Conservation (phyloP, 2,888 invertebrate species). For the Physocephala rufipes region DNA sequence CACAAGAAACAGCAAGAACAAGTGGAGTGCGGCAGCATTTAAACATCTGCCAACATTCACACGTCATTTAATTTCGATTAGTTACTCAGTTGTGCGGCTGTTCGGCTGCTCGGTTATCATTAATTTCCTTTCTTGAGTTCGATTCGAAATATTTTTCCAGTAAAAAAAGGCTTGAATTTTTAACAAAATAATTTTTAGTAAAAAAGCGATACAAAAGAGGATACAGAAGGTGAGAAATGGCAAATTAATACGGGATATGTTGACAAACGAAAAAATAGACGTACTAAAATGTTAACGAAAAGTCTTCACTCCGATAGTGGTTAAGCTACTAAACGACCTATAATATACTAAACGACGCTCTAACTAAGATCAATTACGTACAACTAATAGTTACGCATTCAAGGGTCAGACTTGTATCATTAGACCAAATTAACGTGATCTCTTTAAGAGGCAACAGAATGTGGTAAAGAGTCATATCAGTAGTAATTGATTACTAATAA, state of each 20-base stretch:
- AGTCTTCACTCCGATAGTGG: too few relatives aligned
- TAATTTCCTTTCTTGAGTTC: background rate
- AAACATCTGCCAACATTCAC: slow-evolving; percentile 62
- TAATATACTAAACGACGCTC: too few relatives aligned
- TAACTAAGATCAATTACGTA: too few relatives aligned
- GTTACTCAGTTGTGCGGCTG: slow-evolving; percentile 46
- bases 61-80: slow-evolving; percentile 66
- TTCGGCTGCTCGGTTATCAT: background rate
- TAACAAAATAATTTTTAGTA: background rate
- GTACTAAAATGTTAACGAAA: too few relatives aligned
- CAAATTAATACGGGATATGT: background rate
- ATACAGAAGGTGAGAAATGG: background rate
- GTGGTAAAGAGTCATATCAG: too few relatives aligned
- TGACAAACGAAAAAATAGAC: background rate
- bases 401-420: too few relatives aligned
- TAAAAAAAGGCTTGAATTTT: background rate
- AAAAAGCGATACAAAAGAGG: background rate
- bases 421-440: too few relatives aligned
- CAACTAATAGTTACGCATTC: too few relatives aligned
- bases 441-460: too few relatives aligned
- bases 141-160: background rate
- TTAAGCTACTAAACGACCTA: too few relatives aligned
- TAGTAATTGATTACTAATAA: too few relatives aligned
- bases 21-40: background rate
- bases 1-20: background rate